Percentiles rank a stretch among this genome's conserved stretches.
Evolutionary conservation across 2,113 vertebrate genomes (phyloP).

Genomic region (Indicator indicator): DNA sequence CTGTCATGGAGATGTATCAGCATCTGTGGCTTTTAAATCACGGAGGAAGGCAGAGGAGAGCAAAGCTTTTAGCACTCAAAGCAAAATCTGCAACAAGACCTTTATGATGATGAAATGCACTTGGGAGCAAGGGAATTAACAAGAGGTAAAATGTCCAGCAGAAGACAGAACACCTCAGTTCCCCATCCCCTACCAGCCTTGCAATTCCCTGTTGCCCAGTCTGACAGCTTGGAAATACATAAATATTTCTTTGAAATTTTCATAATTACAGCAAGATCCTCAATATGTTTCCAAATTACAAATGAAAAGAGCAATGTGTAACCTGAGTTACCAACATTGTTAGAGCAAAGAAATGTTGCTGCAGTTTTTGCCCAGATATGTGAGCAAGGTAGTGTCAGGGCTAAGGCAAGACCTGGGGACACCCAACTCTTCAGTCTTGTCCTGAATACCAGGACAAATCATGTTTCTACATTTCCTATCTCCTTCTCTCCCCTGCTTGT

Average conservation of each 20-base stretch:
- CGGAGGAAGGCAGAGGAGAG: neutral
- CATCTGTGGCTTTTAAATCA: conserved; percentile 54
- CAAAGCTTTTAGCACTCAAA: conserved; percentile 46
- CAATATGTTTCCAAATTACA: neutral
- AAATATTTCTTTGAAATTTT: neutral
- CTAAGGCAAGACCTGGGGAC: neutral
- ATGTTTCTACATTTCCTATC: neutral
- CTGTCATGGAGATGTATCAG: conserved; percentile 38
- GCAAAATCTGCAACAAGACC: neutral
- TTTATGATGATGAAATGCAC: conserved; percentile 26
- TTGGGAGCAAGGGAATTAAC: neutral
- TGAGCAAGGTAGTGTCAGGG: neutral
- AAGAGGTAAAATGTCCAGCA: neutral
- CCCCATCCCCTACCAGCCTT: neutral
- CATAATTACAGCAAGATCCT: neutral
- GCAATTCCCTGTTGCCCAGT: neutral
- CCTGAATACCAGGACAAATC: neutral
- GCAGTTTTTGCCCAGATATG: neutral
- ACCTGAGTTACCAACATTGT: neutral
- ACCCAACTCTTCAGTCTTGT: neutral
- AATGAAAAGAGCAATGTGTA: fast-evolving
- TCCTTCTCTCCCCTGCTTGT: neutral
- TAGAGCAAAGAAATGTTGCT: neutral
- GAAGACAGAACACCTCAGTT: neutral
- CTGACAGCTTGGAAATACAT: neutral